Evolutionary conservation across 1,140 invertebrate genomes (phyloP).

Genomic region (Mamestra configurata): DNA sequence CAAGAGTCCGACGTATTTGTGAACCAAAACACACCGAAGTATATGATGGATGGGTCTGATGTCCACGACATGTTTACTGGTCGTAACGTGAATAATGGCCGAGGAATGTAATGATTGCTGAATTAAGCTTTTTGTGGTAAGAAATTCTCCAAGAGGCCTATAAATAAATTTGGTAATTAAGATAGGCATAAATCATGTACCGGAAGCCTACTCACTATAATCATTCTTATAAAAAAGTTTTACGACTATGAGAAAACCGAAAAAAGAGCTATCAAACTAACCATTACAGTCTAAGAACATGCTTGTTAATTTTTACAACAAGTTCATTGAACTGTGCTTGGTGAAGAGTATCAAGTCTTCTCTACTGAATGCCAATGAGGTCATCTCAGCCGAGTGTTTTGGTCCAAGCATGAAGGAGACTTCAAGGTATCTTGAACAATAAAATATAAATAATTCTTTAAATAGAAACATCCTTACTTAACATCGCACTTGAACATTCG

Average conservation of each 20-base stretch:
- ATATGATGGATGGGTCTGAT: constrained; percentile 3
- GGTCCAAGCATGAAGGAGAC: not conserved
- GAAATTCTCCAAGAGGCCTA: not conserved
- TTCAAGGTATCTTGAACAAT: not conserved
- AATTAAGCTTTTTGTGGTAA: not conserved
- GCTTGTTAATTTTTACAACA: not conserved
- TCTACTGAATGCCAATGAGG: constrained; percentile 27
- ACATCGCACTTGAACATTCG: not conserved
- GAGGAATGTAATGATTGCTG: not conserved
- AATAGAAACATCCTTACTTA: not conserved
- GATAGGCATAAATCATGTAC: not conserved
- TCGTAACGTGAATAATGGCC: not conserved
- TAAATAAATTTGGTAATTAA: not conserved
- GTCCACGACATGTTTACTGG: not conserved
- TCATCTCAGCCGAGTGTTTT: not conserved
- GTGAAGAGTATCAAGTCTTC: not conserved
- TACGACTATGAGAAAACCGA: not conserved
- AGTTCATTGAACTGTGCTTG: constrained; percentile 18
- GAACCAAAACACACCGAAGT: constrained; percentile 13
- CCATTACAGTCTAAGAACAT: not conserved
- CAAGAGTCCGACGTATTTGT: not conserved
- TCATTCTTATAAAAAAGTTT: too few species aligned
- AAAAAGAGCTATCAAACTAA: not conserved
- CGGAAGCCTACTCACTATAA: not conserved
- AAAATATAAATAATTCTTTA: not conserved